These are phyloP conservation scores for Anagyrus pseudococci DNA, from an alignment of 2,888 invertebrate species.

Conservation along the genomic window DNA sequence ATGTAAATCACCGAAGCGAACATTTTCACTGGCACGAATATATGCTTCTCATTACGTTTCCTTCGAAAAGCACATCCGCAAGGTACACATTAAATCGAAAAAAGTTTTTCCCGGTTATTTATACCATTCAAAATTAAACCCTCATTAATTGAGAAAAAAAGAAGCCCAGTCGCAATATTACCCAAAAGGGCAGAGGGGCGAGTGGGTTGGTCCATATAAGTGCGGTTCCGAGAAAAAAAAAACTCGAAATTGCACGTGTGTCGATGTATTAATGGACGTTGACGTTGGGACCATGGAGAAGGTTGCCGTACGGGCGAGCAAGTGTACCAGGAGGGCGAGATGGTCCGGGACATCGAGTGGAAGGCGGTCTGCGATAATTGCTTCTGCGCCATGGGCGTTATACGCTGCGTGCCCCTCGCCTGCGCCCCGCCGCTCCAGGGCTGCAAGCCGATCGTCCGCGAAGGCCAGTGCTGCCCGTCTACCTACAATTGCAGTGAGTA, in stretches of 20 bases:
- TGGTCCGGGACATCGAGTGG: slow-evolving; percentile 66
- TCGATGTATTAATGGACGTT: slow-evolving; percentile 41
- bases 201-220: background rate
- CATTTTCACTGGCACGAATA: no score
- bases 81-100: no score
- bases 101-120: no score
- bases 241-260: slow-evolving; percentile 24
- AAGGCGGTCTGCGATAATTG: slow-evolving; percentile 77
- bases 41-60: no score
- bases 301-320: slow-evolving; percentile 72
- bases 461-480: slow-evolving; percentile 84
- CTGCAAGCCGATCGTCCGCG: slow-evolving; percentile 76
- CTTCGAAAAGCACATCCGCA: no score
- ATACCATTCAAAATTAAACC: no score
- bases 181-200: background rate
- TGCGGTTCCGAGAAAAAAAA: background rate
- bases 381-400: slow-evolving; percentile 77
- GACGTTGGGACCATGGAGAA: slow-evolving; percentile 47
- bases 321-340: slow-evolving; percentile 75
- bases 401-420: slow-evolving; percentile 77
- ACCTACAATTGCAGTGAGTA: slow-evolving; percentile 81
- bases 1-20: no score
- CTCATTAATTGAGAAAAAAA: no score
- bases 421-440: slow-evolving; percentile 79
- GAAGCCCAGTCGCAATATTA: no score